These are phyloP conservation scores for Asbolus verrucosus DNA, from an alignment of 1,140 invertebrate species.

Conservation along the genomic window DNA sequence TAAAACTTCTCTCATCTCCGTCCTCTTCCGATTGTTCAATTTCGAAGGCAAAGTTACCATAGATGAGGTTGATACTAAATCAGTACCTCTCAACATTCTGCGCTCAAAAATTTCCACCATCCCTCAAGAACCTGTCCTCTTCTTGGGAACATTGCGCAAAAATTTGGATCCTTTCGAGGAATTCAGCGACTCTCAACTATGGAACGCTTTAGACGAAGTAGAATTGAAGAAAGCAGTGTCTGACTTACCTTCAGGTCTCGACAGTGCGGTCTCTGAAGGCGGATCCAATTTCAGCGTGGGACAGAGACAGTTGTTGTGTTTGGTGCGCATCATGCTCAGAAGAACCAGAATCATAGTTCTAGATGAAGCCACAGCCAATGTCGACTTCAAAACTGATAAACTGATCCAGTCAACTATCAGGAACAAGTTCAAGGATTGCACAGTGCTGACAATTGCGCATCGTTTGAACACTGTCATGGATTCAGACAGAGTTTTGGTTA, in stretches of 20 bases:
- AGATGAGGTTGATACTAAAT: slow-evolving; percentile 74
- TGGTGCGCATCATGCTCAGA: slow-evolving; percentile 60
- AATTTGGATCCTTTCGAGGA: slow-evolving; percentile 87
- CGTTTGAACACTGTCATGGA: slow-evolving; percentile 75
- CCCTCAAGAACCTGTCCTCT: slow-evolving; percentile 85
- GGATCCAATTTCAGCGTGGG: slow-evolving; percentile 69
- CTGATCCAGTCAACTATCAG: slow-evolving; percentile 73
- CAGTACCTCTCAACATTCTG: slow-evolving; percentile 76
- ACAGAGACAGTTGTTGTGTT: slow-evolving; percentile 67
- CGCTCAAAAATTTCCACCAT: slow-evolving; percentile 81
- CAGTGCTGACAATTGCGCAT: slow-evolving; percentile 79
- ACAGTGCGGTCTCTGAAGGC: slow-evolving; percentile 73
- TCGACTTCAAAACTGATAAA: slow-evolving; percentile 72
- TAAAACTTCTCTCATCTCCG: slow-evolving; percentile 80
- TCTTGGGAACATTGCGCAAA: slow-evolving; percentile 79
- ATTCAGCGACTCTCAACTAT: slow-evolving; percentile 72
- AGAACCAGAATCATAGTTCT: slow-evolving; percentile 70
- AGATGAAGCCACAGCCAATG: slow-evolving; percentile 73
- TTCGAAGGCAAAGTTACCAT: slow-evolving; percentile 78
- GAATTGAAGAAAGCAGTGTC: slow-evolving; percentile 72
- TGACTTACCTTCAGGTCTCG: slow-evolving; percentile 66
- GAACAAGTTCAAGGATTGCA: slow-evolving; percentile 72
- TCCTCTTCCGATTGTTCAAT: slow-evolving; percentile 73
- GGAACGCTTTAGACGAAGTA: slow-evolving; percentile 72
- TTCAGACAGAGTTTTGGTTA: slow-evolving; percentile 79